These are phyloP conservation scores for Erinaceus europaeus DNA, from an alignment of 2,113 vertebrate genomes.

Conservation along the genomic window DNA sequence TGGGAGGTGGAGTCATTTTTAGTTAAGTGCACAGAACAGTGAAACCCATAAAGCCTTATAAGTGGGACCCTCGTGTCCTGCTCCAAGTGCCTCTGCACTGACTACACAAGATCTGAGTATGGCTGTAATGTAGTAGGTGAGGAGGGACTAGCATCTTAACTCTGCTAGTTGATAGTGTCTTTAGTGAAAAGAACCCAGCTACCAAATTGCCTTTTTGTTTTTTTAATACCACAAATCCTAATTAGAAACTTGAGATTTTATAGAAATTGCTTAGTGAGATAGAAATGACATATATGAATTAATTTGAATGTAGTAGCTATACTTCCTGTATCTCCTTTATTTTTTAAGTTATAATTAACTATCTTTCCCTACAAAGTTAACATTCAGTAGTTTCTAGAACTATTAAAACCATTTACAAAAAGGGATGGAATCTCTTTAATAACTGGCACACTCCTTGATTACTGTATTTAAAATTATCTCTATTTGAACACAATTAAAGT, in stretches of 20 bases:
- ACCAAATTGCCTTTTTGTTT: slow-evolving; percentile 58
- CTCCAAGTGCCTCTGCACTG: slow-evolving; percentile 76
- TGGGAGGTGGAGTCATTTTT: not conserved
- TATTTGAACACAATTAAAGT: not conserved
- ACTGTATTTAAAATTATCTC: slow-evolving; percentile 47
- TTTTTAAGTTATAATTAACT: slow-evolving; percentile 43
- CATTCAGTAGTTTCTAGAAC: slow-evolving; percentile 20
- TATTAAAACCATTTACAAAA: not conserved
- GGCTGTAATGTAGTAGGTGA: not conserved
- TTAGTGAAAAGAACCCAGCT: slow-evolving; percentile 35
- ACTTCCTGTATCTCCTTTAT: slow-evolving; percentile 7
- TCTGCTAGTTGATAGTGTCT: not conserved
- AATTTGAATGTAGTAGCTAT: slow-evolving; percentile 51
- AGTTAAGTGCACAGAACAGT: slow-evolving; percentile 61
- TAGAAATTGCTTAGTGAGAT: slow-evolving; percentile 42
- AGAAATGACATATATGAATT: slow-evolving; percentile 11
- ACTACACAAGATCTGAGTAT: not conserved
- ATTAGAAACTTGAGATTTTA: slow-evolving; percentile 65
- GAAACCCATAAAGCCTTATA: slow-evolving; percentile 84
- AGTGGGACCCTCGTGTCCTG: slow-evolving; percentile 74
- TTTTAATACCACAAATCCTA: slow-evolving; percentile 25
- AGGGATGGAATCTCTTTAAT: not conserved
- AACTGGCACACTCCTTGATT: not conserved
- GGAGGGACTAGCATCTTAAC: not conserved
- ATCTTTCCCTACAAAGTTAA: slow-evolving; percentile 19